phyloP scores from a whole-genome alignment of 2,113 vertebrate genomes.

The Narcine bancroftii region DNA sequence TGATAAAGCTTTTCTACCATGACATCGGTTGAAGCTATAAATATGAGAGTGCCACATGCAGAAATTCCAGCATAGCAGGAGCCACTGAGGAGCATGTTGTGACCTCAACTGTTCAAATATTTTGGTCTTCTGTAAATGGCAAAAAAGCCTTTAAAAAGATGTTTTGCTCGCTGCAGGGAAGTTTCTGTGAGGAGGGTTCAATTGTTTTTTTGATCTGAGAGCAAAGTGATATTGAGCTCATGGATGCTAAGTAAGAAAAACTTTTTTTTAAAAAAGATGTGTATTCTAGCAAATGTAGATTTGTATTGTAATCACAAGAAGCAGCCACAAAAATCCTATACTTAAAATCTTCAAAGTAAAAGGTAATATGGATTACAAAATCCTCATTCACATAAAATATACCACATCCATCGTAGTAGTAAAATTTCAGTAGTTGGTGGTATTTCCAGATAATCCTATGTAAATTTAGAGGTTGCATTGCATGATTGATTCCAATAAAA shows the following conservation, averaged over 20 bases:
- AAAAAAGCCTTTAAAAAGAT: background rate
- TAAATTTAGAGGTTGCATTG: background rate
- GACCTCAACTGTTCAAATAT: background rate
- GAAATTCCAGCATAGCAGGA: background rate
- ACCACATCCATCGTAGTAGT: background rate
- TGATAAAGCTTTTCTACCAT: background rate
- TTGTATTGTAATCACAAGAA: background rate
- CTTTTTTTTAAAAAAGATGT: background rate
- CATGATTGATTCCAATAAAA: background rate
- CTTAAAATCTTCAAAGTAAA: background rate
- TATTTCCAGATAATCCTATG: background rate
- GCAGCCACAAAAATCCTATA: background rate
- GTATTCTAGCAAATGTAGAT: background rate
- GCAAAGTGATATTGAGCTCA: background rate
- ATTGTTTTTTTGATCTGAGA: background rate
- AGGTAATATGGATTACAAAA: background rate
- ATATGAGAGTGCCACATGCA: background rate
- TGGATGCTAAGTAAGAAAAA: background rate
- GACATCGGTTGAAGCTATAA: background rate
- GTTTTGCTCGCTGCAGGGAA: background rate
- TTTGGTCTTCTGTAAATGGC: background rate
- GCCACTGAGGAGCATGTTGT: background rate
- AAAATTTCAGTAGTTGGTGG: slow-evolving; percentile 8
- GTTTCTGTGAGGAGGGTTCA: background rate
- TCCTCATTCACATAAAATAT: background rate